These are phyloP conservation scores for Neolamprologus fasciatus DNA, from an alignment of 2,113 vertebrate species.

Conservation along the genomic window DNA sequence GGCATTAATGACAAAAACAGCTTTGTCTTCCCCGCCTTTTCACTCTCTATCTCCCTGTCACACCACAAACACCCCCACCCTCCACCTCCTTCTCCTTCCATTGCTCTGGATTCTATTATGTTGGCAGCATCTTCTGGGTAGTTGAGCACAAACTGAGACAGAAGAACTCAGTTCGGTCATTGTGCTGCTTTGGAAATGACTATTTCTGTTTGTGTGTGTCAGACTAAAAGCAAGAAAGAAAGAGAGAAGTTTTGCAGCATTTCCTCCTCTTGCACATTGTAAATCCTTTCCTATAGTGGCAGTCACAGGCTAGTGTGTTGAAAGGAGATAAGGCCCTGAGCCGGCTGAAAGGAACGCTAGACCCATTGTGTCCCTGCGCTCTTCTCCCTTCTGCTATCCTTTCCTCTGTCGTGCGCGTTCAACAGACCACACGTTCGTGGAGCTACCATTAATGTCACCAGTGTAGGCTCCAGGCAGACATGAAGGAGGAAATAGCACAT, in stretches of 20 bases:
- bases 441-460: slow-evolving; percentile 39
- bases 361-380: slow-evolving; percentile 63
- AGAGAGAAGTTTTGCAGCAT: slow-evolving; percentile 55
- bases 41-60: slow-evolving; percentile 1
- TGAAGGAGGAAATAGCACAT: neutral
- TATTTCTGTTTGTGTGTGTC: slow-evolving; percentile 1
- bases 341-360: slow-evolving; percentile 57
- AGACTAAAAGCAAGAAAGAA: slow-evolving; percentile 11
- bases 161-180: slow-evolving; percentile 29
- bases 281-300: slow-evolving; percentile 73
- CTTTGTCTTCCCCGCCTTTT: slow-evolving; percentile 45
- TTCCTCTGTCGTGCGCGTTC: slow-evolving; percentile 31
- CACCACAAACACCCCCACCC: neutral
- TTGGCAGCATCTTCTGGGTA: slow-evolving; percentile 40
- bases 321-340: slow-evolving; percentile 72
- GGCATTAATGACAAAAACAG: slow-evolving; percentile 53
- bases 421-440: slow-evolving; percentile 16
- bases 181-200: slow-evolving; percentile 53
- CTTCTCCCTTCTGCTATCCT: slow-evolving; percentile 44
- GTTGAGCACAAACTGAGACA: slow-evolving; percentile 38
- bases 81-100: neutral
- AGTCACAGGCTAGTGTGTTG: slow-evolving; percentile 66
- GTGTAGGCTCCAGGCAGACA: slow-evolving; percentile 7
- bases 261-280: slow-evolving; percentile 63
- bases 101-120: slow-evolving; percentile 10